Evolutionary conservation across 2,797 vertebrate species (phyloP), one percentile per base, ranked within the genome.

Genomic region (Lerista edwardsae): DNA sequence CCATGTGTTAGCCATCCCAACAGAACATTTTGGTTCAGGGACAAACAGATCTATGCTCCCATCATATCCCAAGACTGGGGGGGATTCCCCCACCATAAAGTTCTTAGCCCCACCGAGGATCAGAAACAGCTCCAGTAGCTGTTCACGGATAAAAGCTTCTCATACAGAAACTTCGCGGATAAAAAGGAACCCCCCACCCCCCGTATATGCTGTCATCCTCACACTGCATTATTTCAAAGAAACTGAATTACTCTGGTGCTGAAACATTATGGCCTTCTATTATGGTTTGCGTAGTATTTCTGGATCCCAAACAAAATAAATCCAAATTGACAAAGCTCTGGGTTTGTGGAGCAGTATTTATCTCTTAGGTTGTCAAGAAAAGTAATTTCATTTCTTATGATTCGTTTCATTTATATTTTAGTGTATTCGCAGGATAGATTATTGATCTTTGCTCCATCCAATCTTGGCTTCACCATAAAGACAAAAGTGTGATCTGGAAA

Each of bases 371-470:
- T 94, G 92, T 92, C 93, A 92, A 67, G 62, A 94, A 61, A 93
- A 94, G 90, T 86, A 3, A 92, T 95, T 94, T 94, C 82, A 94
- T 93, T 95, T 92, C 90, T 90, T 88, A 89, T 89, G 88, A 94
- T 92, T 93, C 75, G 93, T 96, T 94, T 94, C 89, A 94, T 91
- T 93, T 94, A 87, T 90, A 91, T 0, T 80, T 87, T 83, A 90
- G 62, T 87, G 78, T 94, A 93, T 95, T 95, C 93, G 87, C 84
- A 89, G 82, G 90, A 92, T 93, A 92, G 61, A 84, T 87, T 94
- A 95, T 93, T 93, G 95, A 96, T 95, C 91, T 84, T 86, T 91
- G 73, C 59, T 94, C 82, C 88, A 92, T 93, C 84, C 91, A 95
- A 94, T 92, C 94, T 93, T 85, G 87, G 73, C 76, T 91, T 90